These are phyloP conservation scores for Siniperca knerii DNA, from an alignment of 2,113 vertebrate species.

Conservation along the genomic window DNA sequence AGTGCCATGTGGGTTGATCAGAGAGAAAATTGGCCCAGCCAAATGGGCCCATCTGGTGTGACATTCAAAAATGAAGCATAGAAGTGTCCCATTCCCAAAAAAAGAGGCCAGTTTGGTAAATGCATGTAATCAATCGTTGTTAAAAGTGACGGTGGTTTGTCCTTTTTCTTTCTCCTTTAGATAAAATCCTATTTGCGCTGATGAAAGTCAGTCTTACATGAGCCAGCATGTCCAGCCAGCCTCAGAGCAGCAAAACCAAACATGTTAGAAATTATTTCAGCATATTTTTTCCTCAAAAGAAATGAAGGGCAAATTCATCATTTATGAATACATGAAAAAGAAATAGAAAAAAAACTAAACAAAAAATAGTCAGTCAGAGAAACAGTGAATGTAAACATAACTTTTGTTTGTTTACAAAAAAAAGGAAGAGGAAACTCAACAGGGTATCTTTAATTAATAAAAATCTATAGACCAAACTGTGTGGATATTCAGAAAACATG, in stretches of 20 bases:
- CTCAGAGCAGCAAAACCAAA: background rate
- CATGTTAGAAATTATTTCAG: background rate
- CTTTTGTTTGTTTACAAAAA: too few relatives aligned
- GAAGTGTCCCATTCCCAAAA: conserved; percentile 29
- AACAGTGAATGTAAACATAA: background rate
- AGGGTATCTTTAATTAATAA: background rate
- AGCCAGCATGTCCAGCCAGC: background rate
- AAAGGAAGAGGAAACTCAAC: too few relatives aligned
- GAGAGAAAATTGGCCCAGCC: conserved; percentile 25
- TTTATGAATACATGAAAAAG: background rate
- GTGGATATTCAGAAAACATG: background rate
- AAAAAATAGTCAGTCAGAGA: background rate
- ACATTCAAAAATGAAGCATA: conserved; percentile 33
- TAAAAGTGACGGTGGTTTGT: background rate
- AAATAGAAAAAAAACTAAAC: background rate
- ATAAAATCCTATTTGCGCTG: background rate
- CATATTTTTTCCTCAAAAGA: background rate
- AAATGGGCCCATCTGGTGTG: conserved; percentile 41
- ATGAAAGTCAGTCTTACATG: background rate
- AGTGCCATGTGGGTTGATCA: conserved; percentile 33
- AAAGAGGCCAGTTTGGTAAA: conserved; percentile 8
- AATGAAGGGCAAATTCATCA: background rate
- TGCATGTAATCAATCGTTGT: background rate
- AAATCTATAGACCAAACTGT: background rate
- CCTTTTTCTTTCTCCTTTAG: background rate